Percentiles rank a stretch among this genome's conserved stretches.
These are phyloP conservation scores for Drosophila arawakana DNA, from an alignment of 1,140 invertebrate genomes.

Conservation along the genomic window DNA sequence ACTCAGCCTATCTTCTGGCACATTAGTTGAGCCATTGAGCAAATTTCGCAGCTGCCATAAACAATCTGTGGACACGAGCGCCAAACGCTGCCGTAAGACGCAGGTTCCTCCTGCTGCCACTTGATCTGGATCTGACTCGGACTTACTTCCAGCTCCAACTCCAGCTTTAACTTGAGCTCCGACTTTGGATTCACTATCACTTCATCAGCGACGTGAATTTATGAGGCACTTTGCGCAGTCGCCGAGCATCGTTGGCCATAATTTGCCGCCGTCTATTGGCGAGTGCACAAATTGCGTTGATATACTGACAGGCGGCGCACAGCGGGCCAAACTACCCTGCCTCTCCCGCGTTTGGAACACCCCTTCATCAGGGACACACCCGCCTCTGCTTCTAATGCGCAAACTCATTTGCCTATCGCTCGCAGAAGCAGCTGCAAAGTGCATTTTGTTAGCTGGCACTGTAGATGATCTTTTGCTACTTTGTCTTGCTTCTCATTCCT, in stretches of 20 bases:
- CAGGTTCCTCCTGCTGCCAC: slow-evolving; percentile 15
- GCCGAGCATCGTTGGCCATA: slow-evolving; percentile 77
- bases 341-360: not conserved
- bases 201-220: slow-evolving; percentile 82
- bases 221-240: slow-evolving; percentile 80
- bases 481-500: not conserved
- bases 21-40: slow-evolving; percentile 79
- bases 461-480: slow-evolving; percentile 17
- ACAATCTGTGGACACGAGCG: slow-evolving; percentile 62
- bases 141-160: not conserved
- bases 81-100: slow-evolving; percentile 33
- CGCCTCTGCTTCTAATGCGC: slow-evolving; percentile 58
- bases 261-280: slow-evolving; percentile 76
- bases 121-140: slow-evolving; percentile 6
- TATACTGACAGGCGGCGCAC: slow-evolving; percentile 78
- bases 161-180: slow-evolving; percentile 22
- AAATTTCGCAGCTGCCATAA: slow-evolving; percentile 69
- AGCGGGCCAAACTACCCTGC: slow-evolving; percentile 41
- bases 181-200: slow-evolving; percentile 58
- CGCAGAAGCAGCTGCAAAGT: slow-evolving; percentile 52
- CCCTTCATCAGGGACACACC: not conserved
- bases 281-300: slow-evolving; percentile 82
- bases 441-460: slow-evolving; percentile 58
- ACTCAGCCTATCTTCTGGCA: slow-evolving; percentile 60
- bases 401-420: slow-evolving; percentile 78